phyloP scores from a whole-genome alignment of 2,888 invertebrate genomes.

The Cephus spinipes region DNA sequence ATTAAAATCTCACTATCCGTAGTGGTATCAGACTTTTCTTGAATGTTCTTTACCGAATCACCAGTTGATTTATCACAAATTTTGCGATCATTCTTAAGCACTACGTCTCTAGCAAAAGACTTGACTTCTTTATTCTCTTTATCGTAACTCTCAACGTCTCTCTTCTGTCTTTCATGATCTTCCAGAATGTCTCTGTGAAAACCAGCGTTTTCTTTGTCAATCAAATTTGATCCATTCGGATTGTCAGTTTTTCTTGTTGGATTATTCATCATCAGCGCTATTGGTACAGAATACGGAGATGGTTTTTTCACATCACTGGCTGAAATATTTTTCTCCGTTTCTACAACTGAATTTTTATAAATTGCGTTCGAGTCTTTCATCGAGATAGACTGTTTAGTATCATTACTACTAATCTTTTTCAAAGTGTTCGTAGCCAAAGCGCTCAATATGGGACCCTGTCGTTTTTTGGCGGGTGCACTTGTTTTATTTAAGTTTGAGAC shows the following conservation, averaged over 20 bases:
- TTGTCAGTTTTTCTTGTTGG: slow-evolving; percentile 41
- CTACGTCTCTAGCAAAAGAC: slow-evolving; percentile 14
- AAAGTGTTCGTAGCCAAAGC: slow-evolving; percentile 39
- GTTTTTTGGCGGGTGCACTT: slow-evolving; percentile 5
- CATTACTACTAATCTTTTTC: neutral
- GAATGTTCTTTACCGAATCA: slow-evolving; percentile 1
- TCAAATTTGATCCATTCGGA: slow-evolving; percentile 23
- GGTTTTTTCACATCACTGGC: neutral
- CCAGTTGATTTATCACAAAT: slow-evolving; percentile 7
- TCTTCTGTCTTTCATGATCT: slow-evolving; percentile 52
- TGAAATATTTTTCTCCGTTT: slow-evolving; percentile 1
- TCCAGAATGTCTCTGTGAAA: slow-evolving; percentile 51
- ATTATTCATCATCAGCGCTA: slow-evolving; percentile 54
- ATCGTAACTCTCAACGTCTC: slow-evolving; percentile 32
- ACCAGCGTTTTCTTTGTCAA: slow-evolving; percentile 27
- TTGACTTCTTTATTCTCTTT: slow-evolving; percentile 18
- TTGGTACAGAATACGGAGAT: slow-evolving; percentile 42
- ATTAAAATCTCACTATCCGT: slow-evolving; percentile 29
- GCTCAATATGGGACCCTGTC: slow-evolving; percentile 49
- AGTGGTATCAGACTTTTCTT: slow-evolving; percentile 14
- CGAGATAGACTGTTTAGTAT: slow-evolving; percentile 3
- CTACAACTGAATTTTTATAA: neutral
- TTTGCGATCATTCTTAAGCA: slow-evolving; percentile 16
- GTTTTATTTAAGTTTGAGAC: neutral
- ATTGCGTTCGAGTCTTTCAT: neutral